Conservation (phyloP, 2,113 vertebrate genomes). For the Bubo scandiacus region DNA sequence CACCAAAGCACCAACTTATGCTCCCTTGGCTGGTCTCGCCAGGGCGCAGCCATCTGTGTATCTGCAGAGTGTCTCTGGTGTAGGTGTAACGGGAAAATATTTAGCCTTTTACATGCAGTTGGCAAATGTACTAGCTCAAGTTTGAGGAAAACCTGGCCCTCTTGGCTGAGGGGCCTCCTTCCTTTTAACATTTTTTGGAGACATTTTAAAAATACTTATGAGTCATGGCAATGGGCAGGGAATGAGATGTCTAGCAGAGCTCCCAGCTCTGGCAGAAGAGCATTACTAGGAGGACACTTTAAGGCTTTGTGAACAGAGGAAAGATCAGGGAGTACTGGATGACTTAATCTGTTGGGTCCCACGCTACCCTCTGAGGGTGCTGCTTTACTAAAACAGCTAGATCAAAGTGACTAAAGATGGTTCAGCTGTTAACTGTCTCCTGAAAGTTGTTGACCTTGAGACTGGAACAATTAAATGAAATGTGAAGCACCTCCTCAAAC, state of each 20-base stretch:
- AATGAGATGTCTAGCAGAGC: background rate
- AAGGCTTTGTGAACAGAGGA: background rate
- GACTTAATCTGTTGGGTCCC: background rate
- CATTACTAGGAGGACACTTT: background rate
- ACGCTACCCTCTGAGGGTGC: background rate
- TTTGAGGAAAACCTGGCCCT: background rate
- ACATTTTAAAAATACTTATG: background rate
- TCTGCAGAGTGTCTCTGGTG: background rate
- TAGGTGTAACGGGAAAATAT: background rate
- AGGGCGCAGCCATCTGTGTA: background rate
- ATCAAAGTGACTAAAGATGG: background rate
- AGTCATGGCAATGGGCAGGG: background rate
- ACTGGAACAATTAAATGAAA: slow-evolving; percentile 38
- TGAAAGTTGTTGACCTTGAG: slow-evolving; percentile 9
- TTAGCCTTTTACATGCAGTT: background rate
- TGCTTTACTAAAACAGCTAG: background rate
- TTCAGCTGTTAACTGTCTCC: slow-evolving; percentile 9
- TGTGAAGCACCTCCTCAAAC: slow-evolving; percentile 28
- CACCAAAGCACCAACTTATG: accelerated
- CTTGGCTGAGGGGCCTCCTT: background rate
- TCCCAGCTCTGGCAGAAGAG: background rate
- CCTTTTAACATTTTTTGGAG: background rate
- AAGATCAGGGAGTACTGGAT: background rate
- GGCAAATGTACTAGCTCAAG: background rate
- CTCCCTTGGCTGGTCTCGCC: background rate